Base-by-base conservation (phyloP, 2,888 invertebrate genomes). In the Ferrisia virgata region DNA sequence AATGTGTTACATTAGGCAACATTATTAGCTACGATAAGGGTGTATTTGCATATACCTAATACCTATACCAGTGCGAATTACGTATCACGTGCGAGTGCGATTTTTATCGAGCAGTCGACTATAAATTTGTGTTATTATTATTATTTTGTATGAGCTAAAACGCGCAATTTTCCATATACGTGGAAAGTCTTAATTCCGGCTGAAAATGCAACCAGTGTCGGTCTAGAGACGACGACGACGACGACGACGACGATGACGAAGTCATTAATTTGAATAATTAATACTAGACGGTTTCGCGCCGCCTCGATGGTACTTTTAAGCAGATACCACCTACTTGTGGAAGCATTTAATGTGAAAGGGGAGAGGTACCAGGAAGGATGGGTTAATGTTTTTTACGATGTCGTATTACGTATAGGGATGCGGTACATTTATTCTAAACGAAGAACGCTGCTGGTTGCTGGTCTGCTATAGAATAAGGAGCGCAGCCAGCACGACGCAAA, bases 301-400 rank as follows among this genome's bases (percentile, higher is more conserved):
- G 25, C 22, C 8, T 25, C 58, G 58, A 9, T 25, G 11, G 22
- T 25, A 25, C 6, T 8, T 3, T 9, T 5, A 53, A 64, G 64
- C 15, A 15, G 28, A 28, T 64, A 64, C 64, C 64, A 15, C 28
- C 22, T 22, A 13, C 13, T 47, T 22, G 22, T 22, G 5, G 22
- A 53, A 22, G n/a, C 47, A n/a, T n/a, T n/a, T n/a, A n/a, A n/a
- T n/a, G n/a, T 40, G n/a, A 22, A 4, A 53, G 53, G 53, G 53
- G 40, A 53, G 18, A 28, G 13, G 15, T 11, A 3, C 13, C 31
- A n/a, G n/a, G n/a, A n/a, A n/a, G n/a, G 58, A 58, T 81, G 81
- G 81, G 81, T 81, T 81, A 81, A 81, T 47, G 58, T 81, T 53
- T 81, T 81, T 58, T 28, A 47, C 81, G 18, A 28, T 81, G 58